phyloP scores from a whole-genome alignment of 2,797 vertebrate genomes.

The Dryobates pubescens region DNA sequence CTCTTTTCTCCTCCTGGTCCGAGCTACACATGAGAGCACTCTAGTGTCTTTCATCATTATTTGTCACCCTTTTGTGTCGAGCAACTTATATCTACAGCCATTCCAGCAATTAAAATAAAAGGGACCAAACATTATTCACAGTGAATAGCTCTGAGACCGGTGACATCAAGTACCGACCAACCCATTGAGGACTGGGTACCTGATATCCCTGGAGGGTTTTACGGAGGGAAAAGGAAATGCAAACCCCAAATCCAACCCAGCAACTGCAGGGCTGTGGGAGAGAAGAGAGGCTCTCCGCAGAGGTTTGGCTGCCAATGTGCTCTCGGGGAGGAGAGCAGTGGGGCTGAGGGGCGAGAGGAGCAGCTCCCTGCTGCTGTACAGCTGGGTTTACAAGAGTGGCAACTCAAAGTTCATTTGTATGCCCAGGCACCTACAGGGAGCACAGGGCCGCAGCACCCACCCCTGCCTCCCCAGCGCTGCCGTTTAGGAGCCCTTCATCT shows the following conservation, averaged over 20 bases:
- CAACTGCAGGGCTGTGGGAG: conserved; percentile 57
- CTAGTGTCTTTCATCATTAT: conserved; percentile 86
- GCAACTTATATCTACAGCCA: conserved; percentile 85
- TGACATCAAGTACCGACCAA: conserved; percentile 76
- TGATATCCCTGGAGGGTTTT: conserved; percentile 78
- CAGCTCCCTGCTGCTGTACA: conserved; percentile 9
- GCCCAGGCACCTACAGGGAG: background rate
- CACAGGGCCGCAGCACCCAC: background rate
- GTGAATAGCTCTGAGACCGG: conserved; percentile 75
- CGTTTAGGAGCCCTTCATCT: background rate
- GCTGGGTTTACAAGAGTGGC: conserved; percentile 10
- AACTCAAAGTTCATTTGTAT: conserved; percentile 24
- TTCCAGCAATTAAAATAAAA: conserved; percentile 85
- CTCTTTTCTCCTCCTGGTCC: conserved; percentile 83
- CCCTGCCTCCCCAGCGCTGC: background rate
- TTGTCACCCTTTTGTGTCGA: conserved; percentile 83
- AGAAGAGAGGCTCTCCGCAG: conserved; percentile 57
- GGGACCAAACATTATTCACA: conserved; percentile 77
- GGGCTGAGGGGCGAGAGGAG: background rate
- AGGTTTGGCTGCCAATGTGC: conserved; percentile 9
- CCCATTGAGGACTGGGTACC: conserved; percentile 72
- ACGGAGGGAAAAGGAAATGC: conserved; percentile 47
- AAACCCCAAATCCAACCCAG: conserved; percentile 43
- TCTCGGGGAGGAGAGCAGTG: background rate
- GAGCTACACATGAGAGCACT: conserved; percentile 85